Evolutionary conservation across 2,888 invertebrate species (phyloP), one percentile per base, ranked within the genome.

Genomic region (Boloria euphrosyne): DNA sequence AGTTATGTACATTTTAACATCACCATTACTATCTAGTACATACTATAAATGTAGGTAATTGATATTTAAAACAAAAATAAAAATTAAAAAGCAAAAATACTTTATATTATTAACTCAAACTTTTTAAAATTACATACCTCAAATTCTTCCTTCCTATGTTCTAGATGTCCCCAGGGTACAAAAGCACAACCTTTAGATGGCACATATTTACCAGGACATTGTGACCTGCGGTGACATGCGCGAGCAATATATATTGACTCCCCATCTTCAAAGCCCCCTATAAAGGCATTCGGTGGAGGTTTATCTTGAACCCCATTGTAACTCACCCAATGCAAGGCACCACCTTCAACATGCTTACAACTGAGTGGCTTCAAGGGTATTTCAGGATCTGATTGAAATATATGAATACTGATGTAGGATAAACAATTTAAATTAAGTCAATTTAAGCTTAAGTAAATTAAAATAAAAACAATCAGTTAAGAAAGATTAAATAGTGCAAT

Each of bases 191-290:
- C 93, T 78, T 95, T 95, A 17, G 95, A 93, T 18, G 95, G 94
- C 62, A 95, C 89, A 69, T 95, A 91, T 85, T 96, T 96, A 43
- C 97, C 97, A 66, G 96, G 96, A 75, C 96, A 93, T n/a, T 96
- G 81, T 31, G 94, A 95, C 47, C 95, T 94, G 74, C 94, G 94
- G 79, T 95, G 95, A 46, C 86, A 83, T 6, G 95, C 95, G 73
- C 96, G 92, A 22, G 95, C 94, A 10, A 96, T 93, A 76, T 93
- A 95, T 18, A 95, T 78, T 2, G 93, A 89, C 75, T 94, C 95
- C 66, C 22, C 44, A 5, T 91, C 89, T 77, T 95, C 94, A 75
- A 92, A 93, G 18, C 94, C 94, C 52, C 94, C 95, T 62, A 95
- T 94, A 59, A 96, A 87, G 6, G 96, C 95, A 73, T 93, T 93